These are phyloP conservation scores for Rhabdornis inornatus DNA, from an alignment of 2,113 vertebrate genomes.

Conservation along the genomic window DNA sequence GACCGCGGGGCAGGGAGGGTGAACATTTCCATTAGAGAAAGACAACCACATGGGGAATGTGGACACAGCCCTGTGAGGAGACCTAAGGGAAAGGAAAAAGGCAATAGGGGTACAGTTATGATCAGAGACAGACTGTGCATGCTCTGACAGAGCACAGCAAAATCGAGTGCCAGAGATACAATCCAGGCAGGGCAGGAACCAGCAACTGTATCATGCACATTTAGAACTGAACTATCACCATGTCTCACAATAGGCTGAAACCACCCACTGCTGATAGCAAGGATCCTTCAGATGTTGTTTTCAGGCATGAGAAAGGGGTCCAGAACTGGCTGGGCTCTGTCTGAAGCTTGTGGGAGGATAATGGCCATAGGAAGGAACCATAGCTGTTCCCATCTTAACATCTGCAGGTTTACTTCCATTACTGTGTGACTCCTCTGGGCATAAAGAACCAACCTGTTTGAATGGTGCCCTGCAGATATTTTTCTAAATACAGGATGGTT, in stretches of 20 bases:
- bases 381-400: neutral
- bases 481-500: neutral
- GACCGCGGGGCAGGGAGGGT: neutral
- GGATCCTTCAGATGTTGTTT: neutral
- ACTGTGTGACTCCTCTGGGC: neutral
- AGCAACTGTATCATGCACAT: neutral
- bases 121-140: neutral
- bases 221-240: neutral
- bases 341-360: neutral
- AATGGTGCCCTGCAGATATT: neutral
- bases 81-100: neutral
- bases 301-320: neutral
- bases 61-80: neutral
- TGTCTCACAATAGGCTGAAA: neutral
- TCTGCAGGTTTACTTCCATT: neutral
- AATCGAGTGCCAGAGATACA: neutral
- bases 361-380: neutral
- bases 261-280: neutral
- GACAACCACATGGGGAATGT: neutral
- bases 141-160: neutral
- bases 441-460: neutral
- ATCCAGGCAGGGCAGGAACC: neutral
- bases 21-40: neutral
- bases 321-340: neutral
- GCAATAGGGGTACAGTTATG: accelerated